Evolutionary conservation across 1,140 invertebrate species (phyloP).

Genomic region (Oryzaephilus surinamensis): DNA sequence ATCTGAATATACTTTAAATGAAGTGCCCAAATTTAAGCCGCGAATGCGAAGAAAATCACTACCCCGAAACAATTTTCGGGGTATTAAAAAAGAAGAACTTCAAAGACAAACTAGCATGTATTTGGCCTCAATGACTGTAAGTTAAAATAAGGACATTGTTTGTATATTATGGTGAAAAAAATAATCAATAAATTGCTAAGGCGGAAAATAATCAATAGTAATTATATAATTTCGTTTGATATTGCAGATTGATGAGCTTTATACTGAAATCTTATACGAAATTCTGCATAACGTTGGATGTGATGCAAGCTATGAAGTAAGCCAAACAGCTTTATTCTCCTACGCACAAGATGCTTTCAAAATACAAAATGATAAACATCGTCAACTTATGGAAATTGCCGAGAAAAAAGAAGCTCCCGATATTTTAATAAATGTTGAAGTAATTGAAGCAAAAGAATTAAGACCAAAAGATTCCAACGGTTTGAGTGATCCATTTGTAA

Average conservation of each 20-base stretch:
- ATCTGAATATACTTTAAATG: slow-evolving; percentile 20
- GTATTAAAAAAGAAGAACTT: slow-evolving; percentile 63
- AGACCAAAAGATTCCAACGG: slow-evolving; percentile 93
- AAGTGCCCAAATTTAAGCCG: slow-evolving; percentile 7
- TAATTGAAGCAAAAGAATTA: slow-evolving; percentile 86
- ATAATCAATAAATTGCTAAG: no score
- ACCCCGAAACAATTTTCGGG: slow-evolving; percentile 53
- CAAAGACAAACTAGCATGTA: slow-evolving; percentile 56
- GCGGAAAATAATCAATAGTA: no score
- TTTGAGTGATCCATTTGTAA: slow-evolving; percentile 90
- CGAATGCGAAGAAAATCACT: slow-evolving; percentile 19
- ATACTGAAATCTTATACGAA: slow-evolving; percentile 85
- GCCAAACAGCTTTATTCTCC: slow-evolving; percentile 58
- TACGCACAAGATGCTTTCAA: slow-evolving; percentile 86
- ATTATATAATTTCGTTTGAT: not conserved
- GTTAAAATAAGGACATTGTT: slow-evolving; percentile 19
- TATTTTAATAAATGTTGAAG: slow-evolving; percentile 82
- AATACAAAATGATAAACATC: slow-evolving; percentile 62
- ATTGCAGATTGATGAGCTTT: slow-evolving; percentile 80
- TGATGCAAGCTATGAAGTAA: slow-evolving; percentile 56
- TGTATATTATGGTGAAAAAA: not conserved
- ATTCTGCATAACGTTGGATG: slow-evolving; percentile 82
- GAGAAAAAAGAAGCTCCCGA: slow-evolving; percentile 78
- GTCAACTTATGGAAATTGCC: slow-evolving; percentile 53
- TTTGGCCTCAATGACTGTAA: slow-evolving; percentile 66